Conservation (phyloP, 2,888 invertebrate genomes). For the Melanotus villosus region DNA sequence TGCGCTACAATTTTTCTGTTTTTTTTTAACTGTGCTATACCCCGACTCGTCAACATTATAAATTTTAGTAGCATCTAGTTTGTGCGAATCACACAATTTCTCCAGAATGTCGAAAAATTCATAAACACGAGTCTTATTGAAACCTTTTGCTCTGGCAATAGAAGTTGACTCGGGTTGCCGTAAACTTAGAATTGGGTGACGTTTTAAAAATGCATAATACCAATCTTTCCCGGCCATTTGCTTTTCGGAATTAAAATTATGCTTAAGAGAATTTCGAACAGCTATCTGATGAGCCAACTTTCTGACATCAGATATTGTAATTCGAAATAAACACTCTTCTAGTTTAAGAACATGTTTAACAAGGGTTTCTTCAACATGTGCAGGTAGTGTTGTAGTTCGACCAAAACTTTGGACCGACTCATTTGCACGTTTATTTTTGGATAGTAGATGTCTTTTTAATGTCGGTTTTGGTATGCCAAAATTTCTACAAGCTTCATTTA, state of each 20-base stretch:
- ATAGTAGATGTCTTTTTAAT: background rate
- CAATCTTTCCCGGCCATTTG: constrained; percentile 35
- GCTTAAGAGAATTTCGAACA: constrained; percentile 12
- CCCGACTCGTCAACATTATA: constrained; percentile 45
- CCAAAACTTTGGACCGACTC: background rate
- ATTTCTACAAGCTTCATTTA: background rate
- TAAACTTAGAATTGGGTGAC: constrained; percentile 35
- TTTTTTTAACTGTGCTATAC: constrained; percentile 41
- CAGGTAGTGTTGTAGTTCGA: background rate
- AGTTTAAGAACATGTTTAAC: constrained; percentile 5
- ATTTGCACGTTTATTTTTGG: background rate
- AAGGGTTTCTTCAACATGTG: background rate
- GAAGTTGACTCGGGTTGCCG: constrained; percentile 13
- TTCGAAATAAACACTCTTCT: constrained; percentile 8
- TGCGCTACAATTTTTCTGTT: constrained; percentile 20
- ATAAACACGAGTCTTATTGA: constrained; percentile 18
- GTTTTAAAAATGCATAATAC: constrained; percentile 43
- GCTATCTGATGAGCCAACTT: constrained; percentile 32
- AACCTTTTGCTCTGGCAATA: constrained; percentile 18
- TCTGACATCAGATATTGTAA: background rate
- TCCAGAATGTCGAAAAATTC: constrained; percentile 49
- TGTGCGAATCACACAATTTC: constrained; percentile 35
- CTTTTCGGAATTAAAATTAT: constrained; percentile 33
- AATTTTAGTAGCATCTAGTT: constrained; percentile 9
- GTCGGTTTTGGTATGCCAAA: background rate